Base-by-base conservation (phyloP, 2,113 vertebrate genomes). In the Cercocebus atys region DNA sequence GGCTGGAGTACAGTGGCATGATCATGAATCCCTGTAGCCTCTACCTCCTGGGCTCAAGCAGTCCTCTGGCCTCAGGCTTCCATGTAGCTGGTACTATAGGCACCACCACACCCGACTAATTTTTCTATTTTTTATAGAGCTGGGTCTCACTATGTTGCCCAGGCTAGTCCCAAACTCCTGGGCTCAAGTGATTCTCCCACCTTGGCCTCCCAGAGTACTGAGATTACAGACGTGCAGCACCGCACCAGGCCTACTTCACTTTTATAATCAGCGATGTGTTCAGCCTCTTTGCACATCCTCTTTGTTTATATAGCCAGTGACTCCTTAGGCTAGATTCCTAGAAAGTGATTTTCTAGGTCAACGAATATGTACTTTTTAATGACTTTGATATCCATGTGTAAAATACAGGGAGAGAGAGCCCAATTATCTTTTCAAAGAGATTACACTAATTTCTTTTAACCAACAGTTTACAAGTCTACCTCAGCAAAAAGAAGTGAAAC, bases 371-470 rank as follows among this genome's bases (percentile, higher is more conserved):
- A 43, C 64, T 79, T 82, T 91, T 47, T 78, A 76, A 91, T 52
- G 30, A 20, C n/a, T 96, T 88, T 82, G 17, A 45, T 86, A 40
- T 78, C 50, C 64, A 66, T 50, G 32, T 52, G 61, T 64, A 64
- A 64, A 64, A 32, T 64, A 64, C 6, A 50, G 57, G 61, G 25
- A 64, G 57, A 68, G n/a, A 57, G 73, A 27, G 11, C 13, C 88
- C 68, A n/a, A 66, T 59, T 93, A 38, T 27, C 14, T 43, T 93
- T 95, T 89, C 55, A 17, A 38, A 88, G 80, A 95, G 22, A 93
- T 82, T 20, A 30, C 76, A 40, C n/a, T 47, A 43, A 13, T 90
- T 84, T 90, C 55, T 84, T 90, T 61, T 38, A 22, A 43, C 25
- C 47, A 85, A 35, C 3, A 35, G 73, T 64, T 50, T 81, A 18